Conservation (phyloP, 2,113 vertebrate genomes). For the Grantiella picta region DNA sequence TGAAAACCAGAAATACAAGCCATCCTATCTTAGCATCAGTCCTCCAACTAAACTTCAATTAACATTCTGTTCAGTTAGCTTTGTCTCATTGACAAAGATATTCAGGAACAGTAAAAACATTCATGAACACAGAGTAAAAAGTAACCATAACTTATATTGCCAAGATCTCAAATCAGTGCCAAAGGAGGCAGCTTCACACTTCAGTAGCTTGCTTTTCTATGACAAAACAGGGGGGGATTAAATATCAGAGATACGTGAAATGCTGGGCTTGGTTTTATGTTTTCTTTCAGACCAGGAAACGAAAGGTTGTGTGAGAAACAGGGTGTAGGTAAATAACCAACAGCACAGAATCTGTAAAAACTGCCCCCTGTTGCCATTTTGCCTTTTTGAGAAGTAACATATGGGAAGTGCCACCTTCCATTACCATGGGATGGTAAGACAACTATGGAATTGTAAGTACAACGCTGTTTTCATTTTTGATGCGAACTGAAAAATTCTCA, state of each 20-base stretch:
- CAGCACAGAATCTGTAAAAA: background rate
- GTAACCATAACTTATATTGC: background rate
- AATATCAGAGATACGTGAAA: conserved; percentile 4
- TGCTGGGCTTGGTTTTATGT: background rate
- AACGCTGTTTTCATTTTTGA: background rate
- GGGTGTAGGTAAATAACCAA: background rate
- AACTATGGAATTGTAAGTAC: background rate
- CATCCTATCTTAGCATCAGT: background rate
- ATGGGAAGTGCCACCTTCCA: background rate
- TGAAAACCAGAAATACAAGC: background rate
- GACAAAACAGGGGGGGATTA: background rate
- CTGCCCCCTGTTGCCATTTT: background rate
- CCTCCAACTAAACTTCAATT: background rate
- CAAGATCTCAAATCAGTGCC: background rate
- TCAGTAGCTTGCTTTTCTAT: background rate
- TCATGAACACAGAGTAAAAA: background rate
- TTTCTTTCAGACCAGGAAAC: background rate
- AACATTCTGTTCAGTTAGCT: background rate
- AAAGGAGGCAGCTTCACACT: background rate
- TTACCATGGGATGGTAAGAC: background rate
- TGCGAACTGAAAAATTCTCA: background rate
- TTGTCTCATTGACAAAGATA: background rate
- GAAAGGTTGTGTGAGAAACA: background rate
- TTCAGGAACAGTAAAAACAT: background rate
- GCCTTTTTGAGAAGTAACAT: background rate